Evolutionary conservation across 1,140 invertebrate genomes (phyloP), one percentile per base, ranked within the genome.

Genomic region (Diuraphis noxia): DNA sequence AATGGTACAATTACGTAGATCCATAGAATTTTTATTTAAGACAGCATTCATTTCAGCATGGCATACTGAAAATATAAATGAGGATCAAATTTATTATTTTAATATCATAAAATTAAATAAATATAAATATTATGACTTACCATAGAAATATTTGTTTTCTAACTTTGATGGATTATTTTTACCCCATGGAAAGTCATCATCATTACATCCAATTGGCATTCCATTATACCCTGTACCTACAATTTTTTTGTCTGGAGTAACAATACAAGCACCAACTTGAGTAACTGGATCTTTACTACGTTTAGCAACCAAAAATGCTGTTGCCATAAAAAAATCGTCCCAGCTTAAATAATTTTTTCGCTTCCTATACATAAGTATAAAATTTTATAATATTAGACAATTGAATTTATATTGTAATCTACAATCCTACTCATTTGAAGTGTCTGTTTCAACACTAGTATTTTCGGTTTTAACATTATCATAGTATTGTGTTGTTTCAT

Each of bases 11-110:
- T 96, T 95, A 93, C 96, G 96, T 0, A 98, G 94, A 94, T 97
- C 95, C 0, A 95, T 94, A 6, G 95, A 94, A 93, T 98, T 99
- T 94, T 97, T 98, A 93, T 99, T 99, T 3, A 99, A 93, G 92
- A 99, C 97, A 23, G 99, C 98, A 95, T 99, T 99, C 94, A 99
- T 95, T 95, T 99, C 99, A 49, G 99, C 98, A 94, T 99, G 98
- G 92, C 98, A 99, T 1, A 99, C 98, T 98, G 94, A 92, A 96
- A 96, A 93, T 92, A 93, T 85, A 88, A 56, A 52, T 85, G 34
- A 40, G 84, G 86, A 38, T 79, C 56, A 92, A 77, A 77, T 92
- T 9, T 72, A 88, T 46, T 77, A 87, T 40, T 92, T 86, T 30
- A 84, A 21, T 23, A 36, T 19, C 63, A 23, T 2, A 30, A 63